phyloP scores from a whole-genome alignment of 2,888 invertebrate species.

The Idaea biselata region DNA sequence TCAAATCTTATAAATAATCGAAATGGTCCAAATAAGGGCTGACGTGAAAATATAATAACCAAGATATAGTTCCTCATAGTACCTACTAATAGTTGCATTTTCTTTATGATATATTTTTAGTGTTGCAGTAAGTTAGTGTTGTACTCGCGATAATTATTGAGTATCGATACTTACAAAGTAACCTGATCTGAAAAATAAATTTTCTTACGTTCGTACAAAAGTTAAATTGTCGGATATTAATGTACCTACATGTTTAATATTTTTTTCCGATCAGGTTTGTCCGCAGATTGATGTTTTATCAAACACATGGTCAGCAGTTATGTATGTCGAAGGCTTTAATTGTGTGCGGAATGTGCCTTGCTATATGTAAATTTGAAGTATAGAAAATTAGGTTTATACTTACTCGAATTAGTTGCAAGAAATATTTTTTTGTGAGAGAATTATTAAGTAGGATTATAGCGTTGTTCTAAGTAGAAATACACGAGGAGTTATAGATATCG shows the following conservation, averaged over 20 bases:
- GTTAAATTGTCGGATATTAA: conserved; percentile 10
- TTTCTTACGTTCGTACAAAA: conserved; percentile 5
- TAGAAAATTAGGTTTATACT: conserved; percentile 76
- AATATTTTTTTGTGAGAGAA: conserved; percentile 76
- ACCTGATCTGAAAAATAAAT: conserved; percentile 46
- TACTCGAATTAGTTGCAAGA: conserved; percentile 80
- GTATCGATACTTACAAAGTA: conserved; percentile 35
- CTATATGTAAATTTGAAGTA: conserved; percentile 72
- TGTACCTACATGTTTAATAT: conserved; percentile 20
- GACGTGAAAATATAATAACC: conserved; percentile 63
- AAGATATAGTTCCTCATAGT: conserved; percentile 80
- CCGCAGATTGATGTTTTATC: conserved; percentile 71
- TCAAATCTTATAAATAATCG: conserved; percentile 58
- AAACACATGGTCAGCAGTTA: conserved; percentile 69
- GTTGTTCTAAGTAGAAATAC: conserved; percentile 70
- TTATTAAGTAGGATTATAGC: conserved; percentile 70
- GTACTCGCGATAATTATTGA: conserved; percentile 60
- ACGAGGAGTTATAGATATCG: conserved; percentile 68
- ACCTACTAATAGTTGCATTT: conserved; percentile 79
- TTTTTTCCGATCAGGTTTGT: conserved; percentile 50
- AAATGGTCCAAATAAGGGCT: conserved; percentile 51
- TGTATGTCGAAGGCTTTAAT: conserved; percentile 70
- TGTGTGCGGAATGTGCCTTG: conserved; percentile 82
- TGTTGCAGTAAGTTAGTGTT: conserved; percentile 73
- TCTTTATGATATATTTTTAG: conserved; percentile 68